phyloP scores from a whole-genome alignment of 2,888 invertebrate genomes.

The Nomada lathburiana region DNA sequence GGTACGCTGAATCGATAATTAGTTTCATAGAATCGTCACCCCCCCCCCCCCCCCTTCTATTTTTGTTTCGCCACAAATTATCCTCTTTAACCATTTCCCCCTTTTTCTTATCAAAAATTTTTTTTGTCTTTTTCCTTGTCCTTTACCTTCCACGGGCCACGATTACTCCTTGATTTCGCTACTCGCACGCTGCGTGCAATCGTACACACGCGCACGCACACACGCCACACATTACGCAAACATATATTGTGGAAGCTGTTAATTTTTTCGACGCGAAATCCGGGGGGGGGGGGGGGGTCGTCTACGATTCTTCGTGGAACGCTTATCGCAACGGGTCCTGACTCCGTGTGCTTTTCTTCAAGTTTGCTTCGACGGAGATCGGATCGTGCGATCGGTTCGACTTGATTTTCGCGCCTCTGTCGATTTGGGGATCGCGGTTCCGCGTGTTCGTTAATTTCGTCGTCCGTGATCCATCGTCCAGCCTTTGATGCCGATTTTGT shows the following conservation, averaged over 20 bases:
- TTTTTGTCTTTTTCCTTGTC: too few species aligned
- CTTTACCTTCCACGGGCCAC: slow-evolving; percentile 39
- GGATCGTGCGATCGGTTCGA: slow-evolving; percentile 32
- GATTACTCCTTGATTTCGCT: neutral
- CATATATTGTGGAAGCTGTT: neutral
- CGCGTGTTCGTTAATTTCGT: slow-evolving; percentile 10
- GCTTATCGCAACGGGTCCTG: slow-evolving; percentile 20
- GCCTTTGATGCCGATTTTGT: slow-evolving; percentile 46
- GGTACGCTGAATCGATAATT: slow-evolving; percentile 63
- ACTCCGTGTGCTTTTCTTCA: slow-evolving; percentile 3
- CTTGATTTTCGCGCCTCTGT: slow-evolving; percentile 21
- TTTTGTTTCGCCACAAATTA: neutral
- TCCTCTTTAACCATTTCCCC: slow-evolving; percentile 39
- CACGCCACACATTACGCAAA: neutral
- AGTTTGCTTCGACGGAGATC: slow-evolving; percentile 19
- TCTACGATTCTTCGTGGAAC: neutral
- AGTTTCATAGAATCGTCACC: slow-evolving; percentile 2
- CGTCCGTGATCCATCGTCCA: slow-evolving; percentile 26
- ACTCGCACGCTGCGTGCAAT: neutral
- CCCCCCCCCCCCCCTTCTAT: neutral
- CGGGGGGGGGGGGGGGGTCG: too few species aligned
- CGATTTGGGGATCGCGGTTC: slow-evolving; percentile 1
- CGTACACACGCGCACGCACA: too few species aligned
- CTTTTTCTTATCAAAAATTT: too few species aligned
- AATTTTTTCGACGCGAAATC: neutral